Evolutionary conservation across 2,113 vertebrate species (phyloP), one percentile per base, ranked within the genome.

Genomic region (Nyctibius bracteatus): DNA sequence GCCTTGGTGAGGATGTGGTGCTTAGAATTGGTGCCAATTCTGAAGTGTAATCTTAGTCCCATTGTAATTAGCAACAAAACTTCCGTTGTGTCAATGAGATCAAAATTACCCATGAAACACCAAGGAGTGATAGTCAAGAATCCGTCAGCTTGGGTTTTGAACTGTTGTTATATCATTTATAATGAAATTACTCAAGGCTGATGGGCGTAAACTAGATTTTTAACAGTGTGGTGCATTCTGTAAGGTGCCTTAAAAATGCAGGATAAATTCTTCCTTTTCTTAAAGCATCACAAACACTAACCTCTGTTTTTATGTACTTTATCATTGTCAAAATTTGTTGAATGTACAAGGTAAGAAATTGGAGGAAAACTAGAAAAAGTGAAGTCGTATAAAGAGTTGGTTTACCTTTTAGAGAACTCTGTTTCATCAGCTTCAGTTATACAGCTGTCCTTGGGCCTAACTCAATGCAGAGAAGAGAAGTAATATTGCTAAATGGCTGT

Each of bases 1-100:
- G 1, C 43, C 43, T 83, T 0, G 0, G 23, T 47, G 31, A 0
- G 2, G 16, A 44, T 24, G 6, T 41, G 4, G 2, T 68, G 8
- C 8, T 88, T 46, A n/a, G 44, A 4, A 9, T 6, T 41, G 24
- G 7, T 77, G 35, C 28, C 54, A 62, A 1, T 71, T 35, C 44
- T 52, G 7, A 39, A 66, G 11, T 8, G 14, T 31, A 46, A 30
- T 55, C 21, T 54, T 58, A 59, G 35, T 61, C 57, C 24, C 23
- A 8, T 4, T 47, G 33, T n/a, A 74, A 90, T 77, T 39, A 74
- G 14, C 5, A 71, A 28, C 2, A 63, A 58, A 88, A 55, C 13
- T 73, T 77, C 17, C 9, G 22, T 7, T 58, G 14, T 44, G 8
- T 35, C 41, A 37, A 10, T 25, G 23, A 39, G 21, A 65, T 62